phyloP scores from a whole-genome alignment of 2,113 vertebrate genomes.

The Mustela nigripes region DNA sequence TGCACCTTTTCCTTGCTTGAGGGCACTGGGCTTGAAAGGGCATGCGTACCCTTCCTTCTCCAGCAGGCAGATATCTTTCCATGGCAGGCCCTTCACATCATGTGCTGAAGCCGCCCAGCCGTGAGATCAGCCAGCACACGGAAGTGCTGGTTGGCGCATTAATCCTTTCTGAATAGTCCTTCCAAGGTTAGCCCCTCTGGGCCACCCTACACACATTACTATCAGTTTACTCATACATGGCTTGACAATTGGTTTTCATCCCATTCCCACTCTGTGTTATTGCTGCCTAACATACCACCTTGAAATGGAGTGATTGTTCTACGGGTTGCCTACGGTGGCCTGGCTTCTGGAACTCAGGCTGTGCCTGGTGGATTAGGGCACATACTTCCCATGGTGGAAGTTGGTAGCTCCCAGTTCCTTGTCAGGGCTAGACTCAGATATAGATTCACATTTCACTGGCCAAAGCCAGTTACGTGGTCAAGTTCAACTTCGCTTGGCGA shows the following conservation, averaged over 20 bases:
- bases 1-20: background rate
- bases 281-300: background rate
- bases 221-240: fast-evolving
- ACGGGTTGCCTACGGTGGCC: fast-evolving
- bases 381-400: too few relatives aligned
- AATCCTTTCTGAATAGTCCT: background rate
- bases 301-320: background rate
- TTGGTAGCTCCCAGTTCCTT: too few relatives aligned
- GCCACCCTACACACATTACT: too few relatives aligned
- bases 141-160: background rate
- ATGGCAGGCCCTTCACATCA: background rate
- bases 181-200: fast-evolving
- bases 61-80: background rate
- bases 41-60: background rate
- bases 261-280: background rate
- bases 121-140: background rate
- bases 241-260: background rate
- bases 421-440: too few relatives aligned
- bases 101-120: background rate
- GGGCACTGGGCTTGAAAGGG: background rate
- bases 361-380: background rate
- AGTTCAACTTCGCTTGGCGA: background rate
- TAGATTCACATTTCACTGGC: background rate
- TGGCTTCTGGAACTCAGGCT: background rate
- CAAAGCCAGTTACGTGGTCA: background rate